Base-by-base conservation (phyloP, 2,113 vertebrate species). In the Panurus biarmicus region DNA sequence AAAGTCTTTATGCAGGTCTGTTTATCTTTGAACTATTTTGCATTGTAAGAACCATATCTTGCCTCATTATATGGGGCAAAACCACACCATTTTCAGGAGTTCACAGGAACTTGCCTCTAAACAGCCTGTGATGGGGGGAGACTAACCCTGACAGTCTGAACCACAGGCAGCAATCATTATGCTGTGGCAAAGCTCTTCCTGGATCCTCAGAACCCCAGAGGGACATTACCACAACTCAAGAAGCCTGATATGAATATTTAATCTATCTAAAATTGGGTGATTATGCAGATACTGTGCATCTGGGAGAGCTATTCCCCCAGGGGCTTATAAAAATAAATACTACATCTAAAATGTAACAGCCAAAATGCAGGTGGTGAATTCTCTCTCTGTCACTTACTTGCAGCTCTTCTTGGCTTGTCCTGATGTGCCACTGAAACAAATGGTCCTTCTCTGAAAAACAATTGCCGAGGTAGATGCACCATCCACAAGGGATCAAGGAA, bases 261-360 rank as follows among this genome's bases (percentile, higher is more conserved):
- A 96, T 96, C 85, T 97, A 71, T 90, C 89, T 95, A 96, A 96
- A 93, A 94, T 95, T 95, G 94, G 96, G 81, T 96, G 96, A 96
- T 97, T 97, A 97, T 97, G 90, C 94, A 97, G 94, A 90, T 96
- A 94, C 62, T 83, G 76, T 90, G 80, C 85, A 90, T 96, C 84
- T 96, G 95, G 91, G 94, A 96, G 93, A 95, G n/a, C 6, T 88
- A 47, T 61, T 92, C 82, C 90, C 87, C 84, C 54, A 82, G 89
- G 75, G 89, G 31, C 94, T 97, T 94, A 95, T 96, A 95, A 97
- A 97, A 97, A 96, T 95, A 96, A 97, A 95, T 93, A 86, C 87
- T 80, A 78, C 80, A 85, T 95, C 94, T 94, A 66, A 79, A 77
- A 73, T 66, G 51, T 70, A 95, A 67, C 64, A 91, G 77, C 33